Evolutionary conservation across 2,888 invertebrate species (phyloP).

Genomic region (Lottia gigantea): DNA sequence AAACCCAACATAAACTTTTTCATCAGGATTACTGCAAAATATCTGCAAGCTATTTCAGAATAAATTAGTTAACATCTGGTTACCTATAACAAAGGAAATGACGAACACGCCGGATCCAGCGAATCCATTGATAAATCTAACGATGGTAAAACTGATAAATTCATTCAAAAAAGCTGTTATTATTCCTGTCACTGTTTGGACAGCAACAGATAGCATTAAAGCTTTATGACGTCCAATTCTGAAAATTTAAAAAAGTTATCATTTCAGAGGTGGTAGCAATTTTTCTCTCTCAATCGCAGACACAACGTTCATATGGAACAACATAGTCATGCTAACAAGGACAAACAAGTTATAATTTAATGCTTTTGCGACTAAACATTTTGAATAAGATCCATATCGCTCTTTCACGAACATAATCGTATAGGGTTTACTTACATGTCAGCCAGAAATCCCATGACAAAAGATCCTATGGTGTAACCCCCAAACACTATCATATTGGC

Average conservation of each 20-base stretch:
- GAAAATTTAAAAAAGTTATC: not conserved
- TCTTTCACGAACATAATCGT: no score
- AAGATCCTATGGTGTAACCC: slow-evolving; percentile 27
- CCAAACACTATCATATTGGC: slow-evolving; percentile 30
- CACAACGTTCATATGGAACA: no score
- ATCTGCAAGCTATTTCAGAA: not conserved
- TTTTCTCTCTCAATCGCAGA: no score
- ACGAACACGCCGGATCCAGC: slow-evolving; percentile 7
- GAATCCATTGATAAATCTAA: slow-evolving; percentile 18
- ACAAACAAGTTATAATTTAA: no score
- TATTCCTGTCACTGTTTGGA: not conserved
- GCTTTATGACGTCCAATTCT: slow-evolving; percentile 15
- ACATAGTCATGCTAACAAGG: no score
- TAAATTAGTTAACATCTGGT: not conserved
- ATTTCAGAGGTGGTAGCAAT: no score
- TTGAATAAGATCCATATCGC: no score
- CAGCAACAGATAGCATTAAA: not conserved
- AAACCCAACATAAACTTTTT: no score
- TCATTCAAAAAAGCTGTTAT: slow-evolving; percentile 5
- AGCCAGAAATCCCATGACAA: slow-evolving; percentile 21
- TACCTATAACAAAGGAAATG: slow-evolving; percentile 18
- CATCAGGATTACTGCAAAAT: no score
- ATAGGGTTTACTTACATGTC: slow-evolving; percentile 28
- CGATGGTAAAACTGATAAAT: slow-evolving; percentile 11
- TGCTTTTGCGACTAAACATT: no score